Conservation (phyloP, 2,797 vertebrate species). For the Vultur gryphus region DNA sequence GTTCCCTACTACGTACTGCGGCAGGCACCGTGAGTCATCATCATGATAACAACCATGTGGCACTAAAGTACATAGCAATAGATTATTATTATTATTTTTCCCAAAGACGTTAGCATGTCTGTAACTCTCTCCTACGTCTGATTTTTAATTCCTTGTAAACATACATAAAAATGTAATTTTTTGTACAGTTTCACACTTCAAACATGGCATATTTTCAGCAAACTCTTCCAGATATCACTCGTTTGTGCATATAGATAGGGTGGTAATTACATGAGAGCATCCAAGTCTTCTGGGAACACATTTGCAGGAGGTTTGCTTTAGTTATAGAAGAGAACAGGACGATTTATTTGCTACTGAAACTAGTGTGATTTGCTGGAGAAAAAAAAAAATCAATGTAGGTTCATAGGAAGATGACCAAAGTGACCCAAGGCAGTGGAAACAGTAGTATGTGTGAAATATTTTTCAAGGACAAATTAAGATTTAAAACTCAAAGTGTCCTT, state of each 20-base stretch:
- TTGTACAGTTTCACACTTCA: neutral
- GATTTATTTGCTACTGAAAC: constrained; percentile 45
- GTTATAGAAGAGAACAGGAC: neutral
- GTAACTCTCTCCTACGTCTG: neutral
- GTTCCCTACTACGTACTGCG: neutral
- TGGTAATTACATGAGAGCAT: constrained; percentile 45
- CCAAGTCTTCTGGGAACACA: constrained; percentile 16
- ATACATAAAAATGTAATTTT: neutral
- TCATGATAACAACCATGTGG: neutral
- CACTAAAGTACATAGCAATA: neutral
- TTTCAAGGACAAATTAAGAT: constrained; percentile 50
- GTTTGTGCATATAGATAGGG: neutral
- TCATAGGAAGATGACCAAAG: constrained; percentile 50
- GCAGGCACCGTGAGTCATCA: neutral
- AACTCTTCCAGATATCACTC: constrained; percentile 22
- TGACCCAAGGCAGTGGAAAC: constrained; percentile 9
- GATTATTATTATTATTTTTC: neutral
- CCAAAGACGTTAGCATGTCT: neutral
- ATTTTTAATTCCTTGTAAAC: neutral
- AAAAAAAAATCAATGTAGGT: constrained; percentile 43
- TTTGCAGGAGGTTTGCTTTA: neutral
- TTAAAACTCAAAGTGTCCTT: constrained; percentile 22
- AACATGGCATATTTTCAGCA: neutral
- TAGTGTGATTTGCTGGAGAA: neutral
- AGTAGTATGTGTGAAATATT: constrained; percentile 30